Evolutionary conservation across 1,140 invertebrate species (phyloP), one percentile per base, ranked within the genome.

Genomic region (Vanessa atalanta): DNA sequence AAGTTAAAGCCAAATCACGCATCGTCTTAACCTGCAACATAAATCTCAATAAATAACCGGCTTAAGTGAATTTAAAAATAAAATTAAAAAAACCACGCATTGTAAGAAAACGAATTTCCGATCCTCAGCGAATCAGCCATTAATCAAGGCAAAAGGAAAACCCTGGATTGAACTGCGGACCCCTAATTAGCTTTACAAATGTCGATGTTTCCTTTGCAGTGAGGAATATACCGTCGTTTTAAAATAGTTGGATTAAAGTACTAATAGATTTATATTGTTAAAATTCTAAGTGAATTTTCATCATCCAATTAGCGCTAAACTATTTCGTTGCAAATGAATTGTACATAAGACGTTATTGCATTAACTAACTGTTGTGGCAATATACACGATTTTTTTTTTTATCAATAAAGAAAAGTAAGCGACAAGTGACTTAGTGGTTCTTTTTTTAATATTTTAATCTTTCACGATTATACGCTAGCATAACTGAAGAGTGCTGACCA

Each of bases 131-230:
- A 43, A 70, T 57, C 23, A 55, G 37, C 55, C 69, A 76, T 76
- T 76, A 67, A 76, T 76, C 74, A 76, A 55, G 55, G 64, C 13
- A 37, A 51, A 63, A 71, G 57, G 57, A 61, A 61, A 61, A 37
- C 26, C 57, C 69, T 26, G 64, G n/a, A 71, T 76, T 53, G 68
- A 66, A 71, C 69, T 67, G 65, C 69, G 16, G 69, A 76, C 63
- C 74, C 69, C 69, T 75, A 75, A 75, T 75, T 75, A 75, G 73
- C 73, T 75, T 75, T 75, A 75, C 73, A 75, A 75, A 75, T 75
- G 47, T 37, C 53, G 51, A 65, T 23, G 4, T 20, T 57, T 71
- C 63, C 70, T 71, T 65, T 55, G 23, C 13, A 43, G 23, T 4
- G 60, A 63, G 20, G 26, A 57, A 61, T 61, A 26, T 61, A 61